Evolutionary conservation across 2,797 vertebrate genomes (phyloP).

Genomic region (Gouania willdenowi): DNA sequence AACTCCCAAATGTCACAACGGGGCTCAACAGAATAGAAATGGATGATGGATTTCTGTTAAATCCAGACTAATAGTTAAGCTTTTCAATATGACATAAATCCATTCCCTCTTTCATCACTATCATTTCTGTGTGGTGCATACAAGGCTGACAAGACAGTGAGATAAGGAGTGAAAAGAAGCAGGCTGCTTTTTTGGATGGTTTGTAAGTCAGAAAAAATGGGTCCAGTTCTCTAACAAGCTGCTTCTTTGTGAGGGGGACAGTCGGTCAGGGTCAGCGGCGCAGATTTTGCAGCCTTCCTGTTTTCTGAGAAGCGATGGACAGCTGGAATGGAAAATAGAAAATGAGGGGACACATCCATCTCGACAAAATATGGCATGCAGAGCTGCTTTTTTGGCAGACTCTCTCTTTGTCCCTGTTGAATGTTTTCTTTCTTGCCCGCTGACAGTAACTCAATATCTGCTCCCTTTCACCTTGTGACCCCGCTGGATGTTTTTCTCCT

Average conservation of each 20-base stretch:
- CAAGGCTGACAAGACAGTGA: neutral
- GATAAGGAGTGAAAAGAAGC: neutral
- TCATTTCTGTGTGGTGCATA: neutral
- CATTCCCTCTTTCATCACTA: too few relatives aligned
- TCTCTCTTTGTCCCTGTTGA: slow-evolving; percentile 1
- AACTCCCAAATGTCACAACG: too few relatives aligned
- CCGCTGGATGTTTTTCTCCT: neutral
- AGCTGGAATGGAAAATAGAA: slow-evolving; percentile 25
- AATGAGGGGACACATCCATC: slow-evolving; percentile 22
- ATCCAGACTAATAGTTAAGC: too few relatives aligned
- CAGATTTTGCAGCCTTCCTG: slow-evolving; percentile 38
- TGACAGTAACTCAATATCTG: slow-evolving; percentile 5
- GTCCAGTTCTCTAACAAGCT: slow-evolving; percentile 41
- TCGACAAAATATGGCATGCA: slow-evolving; percentile 13
- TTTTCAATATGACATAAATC: too few relatives aligned
- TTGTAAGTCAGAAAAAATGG: slow-evolving; percentile 12
- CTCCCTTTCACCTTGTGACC: neutral
- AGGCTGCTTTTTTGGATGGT: slow-evolving; percentile 13
- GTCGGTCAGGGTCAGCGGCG: slow-evolving; percentile 39
- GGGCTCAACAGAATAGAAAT: too few relatives aligned
- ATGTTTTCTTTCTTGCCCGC: slow-evolving; percentile 9
- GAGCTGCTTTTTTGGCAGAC: neutral
- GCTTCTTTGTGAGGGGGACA: slow-evolving; percentile 49
- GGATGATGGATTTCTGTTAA: neutral
- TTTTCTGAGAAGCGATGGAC: slow-evolving; percentile 42